Conservation (phyloP, 2,113 vertebrate genomes). For the Triplophysa rosa region DNA sequence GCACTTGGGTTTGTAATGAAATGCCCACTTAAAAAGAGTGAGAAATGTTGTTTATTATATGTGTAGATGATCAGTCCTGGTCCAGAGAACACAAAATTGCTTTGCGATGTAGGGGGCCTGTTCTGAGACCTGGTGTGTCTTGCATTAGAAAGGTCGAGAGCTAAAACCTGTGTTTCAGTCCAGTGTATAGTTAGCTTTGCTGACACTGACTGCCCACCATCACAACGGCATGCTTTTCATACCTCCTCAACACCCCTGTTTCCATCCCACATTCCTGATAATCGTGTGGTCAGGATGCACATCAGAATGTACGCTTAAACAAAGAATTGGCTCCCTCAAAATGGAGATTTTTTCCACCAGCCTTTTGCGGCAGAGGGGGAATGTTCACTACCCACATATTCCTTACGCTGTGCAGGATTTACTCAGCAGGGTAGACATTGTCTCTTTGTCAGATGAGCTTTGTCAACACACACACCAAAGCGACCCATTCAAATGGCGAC, state of each 20-base stretch:
- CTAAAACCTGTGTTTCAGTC: slow-evolving; percentile 35
- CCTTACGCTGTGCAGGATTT: slow-evolving; percentile 54
- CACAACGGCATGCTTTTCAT: slow-evolving; percentile 17
- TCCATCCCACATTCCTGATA: slow-evolving; percentile 1
- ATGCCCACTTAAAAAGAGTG: background rate
- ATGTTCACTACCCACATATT: slow-evolving; percentile 33
- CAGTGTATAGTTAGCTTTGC: slow-evolving; percentile 30
- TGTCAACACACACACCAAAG: slow-evolving; percentile 65
- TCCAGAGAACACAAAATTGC: background rate
- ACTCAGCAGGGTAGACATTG: slow-evolving; percentile 55
- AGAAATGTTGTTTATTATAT: background rate
- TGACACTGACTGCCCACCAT: slow-evolving; percentile 20
- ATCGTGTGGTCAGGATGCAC: background rate
- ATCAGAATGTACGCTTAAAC: slow-evolving; percentile 35
- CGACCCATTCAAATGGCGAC: slow-evolving; percentile 68
- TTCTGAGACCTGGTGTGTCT: slow-evolving; percentile 27
- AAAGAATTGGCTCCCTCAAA: slow-evolving; percentile 24
- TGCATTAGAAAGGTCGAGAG: slow-evolving; percentile 34
- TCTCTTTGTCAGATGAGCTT: slow-evolving; percentile 63
- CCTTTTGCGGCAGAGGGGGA: slow-evolving; percentile 19
- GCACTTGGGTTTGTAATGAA: background rate
- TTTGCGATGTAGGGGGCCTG: slow-evolving; percentile 32
- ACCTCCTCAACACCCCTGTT: background rate
- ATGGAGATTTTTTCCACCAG: slow-evolving; percentile 31
- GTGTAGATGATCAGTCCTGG: background rate